phyloP scores from a whole-genome alignment of 1,140 invertebrate species.

The Cheumatopsyche charites region DNA sequence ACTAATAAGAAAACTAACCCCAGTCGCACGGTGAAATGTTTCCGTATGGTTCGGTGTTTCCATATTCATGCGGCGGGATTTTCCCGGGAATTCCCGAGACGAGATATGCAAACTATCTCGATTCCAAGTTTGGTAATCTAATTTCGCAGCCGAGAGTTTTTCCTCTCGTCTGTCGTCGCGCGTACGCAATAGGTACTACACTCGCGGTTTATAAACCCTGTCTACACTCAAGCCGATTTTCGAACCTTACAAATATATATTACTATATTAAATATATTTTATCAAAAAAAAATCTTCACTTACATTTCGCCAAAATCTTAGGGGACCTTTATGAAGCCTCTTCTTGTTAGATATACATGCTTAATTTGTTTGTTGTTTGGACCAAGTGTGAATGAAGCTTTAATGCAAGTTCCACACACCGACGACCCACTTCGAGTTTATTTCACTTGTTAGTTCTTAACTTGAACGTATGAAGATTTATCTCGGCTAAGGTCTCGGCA shows the following conservation, averaged over 20 bases:
- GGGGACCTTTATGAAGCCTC: too few relatives aligned
- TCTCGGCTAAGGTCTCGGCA: constrained; percentile 1
- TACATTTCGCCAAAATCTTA: too few relatives aligned
- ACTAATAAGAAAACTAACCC: too few relatives aligned
- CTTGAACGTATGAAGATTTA: constrained; percentile 28
- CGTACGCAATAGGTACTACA: too few relatives aligned
- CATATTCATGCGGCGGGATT: neutral
- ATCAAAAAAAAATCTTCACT: too few relatives aligned
- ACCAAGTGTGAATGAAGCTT: too few relatives aligned
- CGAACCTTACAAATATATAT: too few relatives aligned
- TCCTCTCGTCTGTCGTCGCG: constrained; percentile 6
- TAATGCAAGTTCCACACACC: neutral
- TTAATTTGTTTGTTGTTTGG: too few relatives aligned
- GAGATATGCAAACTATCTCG: constrained; percentile 18
- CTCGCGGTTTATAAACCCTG: too few relatives aligned
- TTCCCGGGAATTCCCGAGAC: neutral
- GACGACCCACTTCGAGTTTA: constrained; percentile 10
- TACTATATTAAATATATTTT: too few relatives aligned
- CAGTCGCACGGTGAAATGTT: neutral
- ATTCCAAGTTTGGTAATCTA: constrained; percentile 23
- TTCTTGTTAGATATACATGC: too few relatives aligned
- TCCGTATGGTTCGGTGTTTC: neutral
- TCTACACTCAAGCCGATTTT: too few relatives aligned
- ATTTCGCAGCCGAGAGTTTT: constrained; percentile 11
- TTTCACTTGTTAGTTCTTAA: constrained; percentile 27